Evolutionary conservation across 1,140 invertebrate genomes (phyloP), one percentile per base, ranked within the genome.

Genomic region (Penaeus vannamei): DNA sequence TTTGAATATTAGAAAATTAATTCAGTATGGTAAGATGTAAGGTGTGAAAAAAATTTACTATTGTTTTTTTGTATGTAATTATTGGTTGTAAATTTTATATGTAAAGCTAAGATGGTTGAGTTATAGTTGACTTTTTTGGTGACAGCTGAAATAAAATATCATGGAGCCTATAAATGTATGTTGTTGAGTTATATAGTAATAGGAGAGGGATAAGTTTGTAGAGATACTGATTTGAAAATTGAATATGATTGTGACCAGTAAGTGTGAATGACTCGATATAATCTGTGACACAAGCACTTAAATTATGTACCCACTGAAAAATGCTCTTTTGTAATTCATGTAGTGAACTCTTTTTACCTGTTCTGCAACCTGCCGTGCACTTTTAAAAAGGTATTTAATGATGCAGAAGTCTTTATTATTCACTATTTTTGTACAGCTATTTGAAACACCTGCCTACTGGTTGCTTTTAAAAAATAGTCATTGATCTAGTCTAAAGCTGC

Each of bases 381-480:
- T 89, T 84, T 89, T 89, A 77, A 79, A 84, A 77, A 89, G 79
- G 82, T 62, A 84, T 84, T 84, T 89, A 89, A 89, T 89, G 87
- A 89, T 89, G 87, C 87, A 89, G 82, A 89, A 89, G 72, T 89
- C 82, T 84, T 89, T 89, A 84, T 89, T 89, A 84, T 89, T 89
- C 87, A 89, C 82, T 89, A 89, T 89, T 89, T 89, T 89, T 89
- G 86, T 88, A 89, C 82, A 89, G 87, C 82, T 89, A 85, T 79
- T 89, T 87, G 86, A 84, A 89, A 89, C 87, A 89, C 83, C 76
- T 89, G 69, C 87, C 82, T 84, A 89, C 82, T 84, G 72, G 80
- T 89, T 84, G 69, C 82, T 89, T 87, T 87, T 87, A 64, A 42
- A 42, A 42, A 42, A 87, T 87, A 87, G 86, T 81, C 86, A 82